These are phyloP conservation scores for Aphrophora alni DNA, from an alignment of 2,888 invertebrate genomes.

Conservation along the genomic window DNA sequence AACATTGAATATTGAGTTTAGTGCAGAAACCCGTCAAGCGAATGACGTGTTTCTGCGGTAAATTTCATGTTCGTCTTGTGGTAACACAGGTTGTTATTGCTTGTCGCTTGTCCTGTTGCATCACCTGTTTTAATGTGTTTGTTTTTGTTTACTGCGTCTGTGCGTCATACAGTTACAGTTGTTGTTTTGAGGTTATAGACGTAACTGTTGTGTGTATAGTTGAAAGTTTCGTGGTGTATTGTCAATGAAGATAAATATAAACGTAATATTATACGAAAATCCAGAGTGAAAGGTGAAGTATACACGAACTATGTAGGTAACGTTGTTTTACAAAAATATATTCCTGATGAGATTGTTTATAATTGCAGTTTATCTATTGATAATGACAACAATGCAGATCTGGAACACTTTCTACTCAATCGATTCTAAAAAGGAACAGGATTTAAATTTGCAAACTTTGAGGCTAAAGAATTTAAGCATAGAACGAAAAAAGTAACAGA, in stretches of 20 bases:
- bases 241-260: conserved; percentile 36
- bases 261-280: conserved; percentile 26
- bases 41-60: background rate
- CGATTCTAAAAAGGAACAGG: no score
- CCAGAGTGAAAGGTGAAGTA: conserved; percentile 20
- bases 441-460: no score
- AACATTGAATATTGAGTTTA: background rate
- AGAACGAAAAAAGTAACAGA: background rate
- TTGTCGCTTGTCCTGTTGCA: conserved; percentile 14
- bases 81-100: conserved; percentile 17
- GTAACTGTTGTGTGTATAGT: background rate
- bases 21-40: background rate
- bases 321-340: background rate
- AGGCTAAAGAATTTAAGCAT: no score
- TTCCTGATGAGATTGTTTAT: background rate
- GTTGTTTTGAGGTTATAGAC: background rate
- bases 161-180: background rate
- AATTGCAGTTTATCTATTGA: background rate
- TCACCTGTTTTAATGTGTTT: conserved; percentile 11
- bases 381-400: background rate
- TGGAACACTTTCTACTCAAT: no score
- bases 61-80: conserved; percentile 22
- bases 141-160: no score
- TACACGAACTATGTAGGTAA: conserved; percentile 29
- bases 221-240: conserved; percentile 18